phyloP scores from a whole-genome alignment of 2,888 invertebrate species.

The Blastobasis adustella region DNA sequence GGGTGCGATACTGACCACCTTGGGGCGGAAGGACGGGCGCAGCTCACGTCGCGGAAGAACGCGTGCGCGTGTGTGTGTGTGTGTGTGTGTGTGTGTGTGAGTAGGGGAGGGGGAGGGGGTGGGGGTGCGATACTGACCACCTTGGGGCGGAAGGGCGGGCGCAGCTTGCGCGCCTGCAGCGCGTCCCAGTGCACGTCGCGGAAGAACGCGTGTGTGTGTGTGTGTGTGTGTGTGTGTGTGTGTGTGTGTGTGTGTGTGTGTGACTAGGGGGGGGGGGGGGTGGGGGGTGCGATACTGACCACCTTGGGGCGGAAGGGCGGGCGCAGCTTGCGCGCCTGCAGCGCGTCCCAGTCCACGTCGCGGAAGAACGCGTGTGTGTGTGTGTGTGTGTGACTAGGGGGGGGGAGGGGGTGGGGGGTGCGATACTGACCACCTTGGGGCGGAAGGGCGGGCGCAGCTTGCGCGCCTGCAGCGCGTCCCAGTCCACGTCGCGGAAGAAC shows the following conservation, averaged over 20 bases:
- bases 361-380: conserved; percentile 91
- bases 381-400: neutral
- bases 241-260: too few species aligned
- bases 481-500: conserved; percentile 97
- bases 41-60: conserved; percentile 92
- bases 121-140: conserved; percentile 80
- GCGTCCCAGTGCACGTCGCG: conserved; percentile 97
- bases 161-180: conserved; percentile 90
- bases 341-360: conserved; percentile 96
- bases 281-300: conserved; percentile 73
- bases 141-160: conserved; percentile 98
- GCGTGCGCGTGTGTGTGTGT: conserved; percentile 96
- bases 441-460: conserved; percentile 97
- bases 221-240: too few species aligned
- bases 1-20: conserved; percentile 89
- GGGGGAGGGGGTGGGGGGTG: neutral
- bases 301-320: conserved; percentile 99
- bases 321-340: conserved; percentile 91
- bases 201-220: too few species aligned
- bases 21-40: conserved; percentile 98
- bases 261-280: neutral
- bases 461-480: conserved; percentile 93
- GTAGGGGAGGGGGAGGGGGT: neutral
- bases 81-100: conserved; percentile 88
- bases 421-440: conserved; percentile 92